Conservation (phyloP, 2,888 invertebrate species). For the Pachymerium ferrugineum region DNA sequence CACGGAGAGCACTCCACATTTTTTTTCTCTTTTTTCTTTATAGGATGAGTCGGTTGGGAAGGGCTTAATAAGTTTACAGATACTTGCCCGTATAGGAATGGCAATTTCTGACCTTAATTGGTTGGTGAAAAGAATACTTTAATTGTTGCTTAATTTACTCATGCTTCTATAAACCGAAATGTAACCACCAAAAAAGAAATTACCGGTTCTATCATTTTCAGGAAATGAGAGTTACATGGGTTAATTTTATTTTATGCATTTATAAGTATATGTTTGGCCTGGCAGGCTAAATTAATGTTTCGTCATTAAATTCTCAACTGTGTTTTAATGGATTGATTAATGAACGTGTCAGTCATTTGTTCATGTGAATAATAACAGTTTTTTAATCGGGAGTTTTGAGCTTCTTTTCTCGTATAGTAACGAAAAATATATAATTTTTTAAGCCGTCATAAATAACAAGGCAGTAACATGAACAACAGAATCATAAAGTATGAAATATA, state of each 20-base stretch:
- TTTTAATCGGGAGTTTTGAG: too few species aligned
- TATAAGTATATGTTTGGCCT: constrained; percentile 11
- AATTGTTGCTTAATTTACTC: constrained; percentile 11
- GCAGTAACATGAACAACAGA: too few species aligned
- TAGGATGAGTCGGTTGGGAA: constrained; percentile 7
- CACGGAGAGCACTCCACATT: constrained; percentile 9
- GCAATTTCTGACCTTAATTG: constrained; percentile 19
- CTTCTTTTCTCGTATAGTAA: too few species aligned
- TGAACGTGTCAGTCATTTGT: background rate
- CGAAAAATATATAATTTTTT: too few species aligned
- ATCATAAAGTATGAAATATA: too few species aligned
- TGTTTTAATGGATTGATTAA: constrained; percentile 16
- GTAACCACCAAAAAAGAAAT: background rate
- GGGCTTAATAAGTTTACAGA: constrained; percentile 15
- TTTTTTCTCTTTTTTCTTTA: too few species aligned
- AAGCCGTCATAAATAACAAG: too few species aligned
- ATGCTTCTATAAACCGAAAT: background rate
- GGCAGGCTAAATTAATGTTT: constrained; percentile 6
- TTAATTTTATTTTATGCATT: constrained; percentile 17
- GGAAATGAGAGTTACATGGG: constrained; percentile 5
- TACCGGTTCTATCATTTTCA: constrained; percentile 7
- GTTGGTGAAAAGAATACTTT: constrained; percentile 5
- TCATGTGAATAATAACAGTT: constrained; percentile 7
- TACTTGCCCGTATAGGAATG: background rate
- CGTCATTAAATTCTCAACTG: constrained; percentile 11